phyloP scores from a whole-genome alignment of 1,140 invertebrate genomes.

The Drosophila kepulauana region DNA sequence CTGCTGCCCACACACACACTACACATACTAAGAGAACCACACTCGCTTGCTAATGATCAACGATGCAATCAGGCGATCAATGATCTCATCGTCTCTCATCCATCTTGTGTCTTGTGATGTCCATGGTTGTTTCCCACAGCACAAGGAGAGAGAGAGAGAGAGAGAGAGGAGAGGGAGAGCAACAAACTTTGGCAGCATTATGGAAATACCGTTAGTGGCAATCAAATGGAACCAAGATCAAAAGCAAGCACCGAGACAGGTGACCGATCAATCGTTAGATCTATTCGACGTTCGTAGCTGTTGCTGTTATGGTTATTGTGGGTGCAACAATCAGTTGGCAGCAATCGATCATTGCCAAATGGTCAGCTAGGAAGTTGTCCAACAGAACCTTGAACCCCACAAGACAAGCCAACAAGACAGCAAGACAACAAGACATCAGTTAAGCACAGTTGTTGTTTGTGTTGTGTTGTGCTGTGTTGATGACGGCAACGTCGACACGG shows the following conservation, averaged over 20 bases:
- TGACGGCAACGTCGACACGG: conserved; percentile 47
- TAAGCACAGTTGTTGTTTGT: conserved; percentile 8
- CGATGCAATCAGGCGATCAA: conserved; percentile 41
- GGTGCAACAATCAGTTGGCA: conserved; percentile 72
- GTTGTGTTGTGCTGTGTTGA: conserved; percentile 8
- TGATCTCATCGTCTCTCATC: conserved; percentile 48
- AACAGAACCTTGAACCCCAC: conserved; percentile 73
- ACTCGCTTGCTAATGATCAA: conserved; percentile 23
- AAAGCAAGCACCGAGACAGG: conserved; percentile 68
- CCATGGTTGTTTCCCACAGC: conserved; percentile 46
- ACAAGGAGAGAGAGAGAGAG: not conserved
- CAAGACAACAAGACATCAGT: conserved; percentile 2
- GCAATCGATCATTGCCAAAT: conserved; percentile 73
- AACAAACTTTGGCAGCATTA: conserved; percentile 67
- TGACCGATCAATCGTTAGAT: conserved; percentile 49
- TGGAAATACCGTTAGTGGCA: conserved; percentile 72
- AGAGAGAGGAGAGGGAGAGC: conserved; percentile 20
- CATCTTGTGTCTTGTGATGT: conserved; percentile 14
- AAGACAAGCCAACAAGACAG: conserved; percentile 15
- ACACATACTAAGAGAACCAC: not conserved
- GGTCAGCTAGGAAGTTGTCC: conserved; percentile 68
- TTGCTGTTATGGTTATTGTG: conserved; percentile 35
- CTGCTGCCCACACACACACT: conserved; percentile 18
- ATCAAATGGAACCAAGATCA: conserved; percentile 64
- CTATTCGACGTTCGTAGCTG: conserved; percentile 25